Evolutionary conservation across 2,888 invertebrate species (phyloP).

Genomic region (Nebria salina): DNA sequence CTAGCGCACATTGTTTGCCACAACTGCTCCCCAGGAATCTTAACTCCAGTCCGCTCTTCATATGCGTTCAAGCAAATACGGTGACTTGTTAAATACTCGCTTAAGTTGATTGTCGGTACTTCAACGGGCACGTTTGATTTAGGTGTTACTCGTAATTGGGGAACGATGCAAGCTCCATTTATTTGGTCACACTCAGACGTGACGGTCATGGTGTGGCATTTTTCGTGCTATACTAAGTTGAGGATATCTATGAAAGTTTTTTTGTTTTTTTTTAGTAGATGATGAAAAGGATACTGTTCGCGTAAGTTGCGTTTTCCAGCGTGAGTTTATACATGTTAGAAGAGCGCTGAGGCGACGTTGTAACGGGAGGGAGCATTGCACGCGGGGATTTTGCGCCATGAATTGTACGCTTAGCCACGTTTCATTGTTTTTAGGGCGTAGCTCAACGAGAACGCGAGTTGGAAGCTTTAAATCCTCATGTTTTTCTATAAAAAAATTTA

Average conservation of each 20-base stretch:
- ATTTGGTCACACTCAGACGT: conserved; percentile 6
- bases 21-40: conserved; percentile 64
- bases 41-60: conserved; percentile 74
- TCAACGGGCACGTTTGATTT: conserved; percentile 72
- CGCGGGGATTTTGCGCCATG: conserved; percentile 90
- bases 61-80: conserved; percentile 82
- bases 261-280: neutral
- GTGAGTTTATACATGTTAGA: conserved; percentile 75
- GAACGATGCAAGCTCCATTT: neutral
- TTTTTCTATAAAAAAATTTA: conserved; percentile 65
- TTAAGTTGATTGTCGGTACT: conserved; percentile 77
- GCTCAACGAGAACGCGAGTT: conserved; percentile 76
- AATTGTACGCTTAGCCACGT: conserved; percentile 88
- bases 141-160: conserved; percentile 62
- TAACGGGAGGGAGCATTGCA: conserved; percentile 76
- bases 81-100: conserved; percentile 80
- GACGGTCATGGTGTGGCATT: conserved; percentile 46
- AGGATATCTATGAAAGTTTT: conserved; percentile 46
- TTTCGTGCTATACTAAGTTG: conserved; percentile 54
- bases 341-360: conserved; percentile 78
- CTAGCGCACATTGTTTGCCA: conserved; percentile 59
- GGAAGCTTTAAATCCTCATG: conserved; percentile 81
- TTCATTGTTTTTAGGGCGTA: conserved; percentile 79
- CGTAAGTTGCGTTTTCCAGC: conserved; percentile 76
- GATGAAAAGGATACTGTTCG: conserved; percentile 69